Evolutionary conservation across 2,888 invertebrate species (phyloP), one percentile per base, ranked within the genome.

Genomic region (Pyrochroa serraticornis): DNA sequence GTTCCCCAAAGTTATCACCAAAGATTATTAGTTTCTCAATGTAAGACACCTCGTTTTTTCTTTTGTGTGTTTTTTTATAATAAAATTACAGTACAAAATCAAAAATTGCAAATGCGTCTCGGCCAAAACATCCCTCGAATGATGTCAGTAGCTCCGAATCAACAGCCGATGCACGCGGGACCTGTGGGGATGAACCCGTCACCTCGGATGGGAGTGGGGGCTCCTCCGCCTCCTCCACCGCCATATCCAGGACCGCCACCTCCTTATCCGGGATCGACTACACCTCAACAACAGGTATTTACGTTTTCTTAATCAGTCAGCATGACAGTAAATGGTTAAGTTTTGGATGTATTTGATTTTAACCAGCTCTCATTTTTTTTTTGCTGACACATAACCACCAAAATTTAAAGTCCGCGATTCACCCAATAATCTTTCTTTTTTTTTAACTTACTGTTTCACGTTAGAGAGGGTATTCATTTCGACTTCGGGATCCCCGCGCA

Each of bases 181-280:
- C 73, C 76, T 7, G 72, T 75, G 45, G 80, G 79, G 46, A 77
- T 79, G 39, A 71, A 78, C 2, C 79, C 83, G 1, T 71, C 79
- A 6, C 76, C 80, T 8, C 74, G 80, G 60, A 75, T 80, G 31
- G 76, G 75, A 3, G 59, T 65, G 9, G 77, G 79, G 22, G 81
- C 81, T 1, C 82, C 82, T 0, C 84, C 87, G 7, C 87, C 88
- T 30, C 90, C 90, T 2, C 90, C 90, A 49, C 91, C 91, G 31
- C 87, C 89, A 54, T 85, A 87, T 77, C 87, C 87, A 13, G 88
- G 88, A 43, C 88, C 88, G 5, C 87, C 89, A 9, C 87, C 87
- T n/a, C 85, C 85, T 0, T 87, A 87, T 72, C 88, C 87, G 22
- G 86, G 85, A 65, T 85, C 82, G 6, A 79, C 73, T 6, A 65